phyloP scores from a whole-genome alignment of 2,113 vertebrate genomes.

The Notothenia coriiceps region DNA sequence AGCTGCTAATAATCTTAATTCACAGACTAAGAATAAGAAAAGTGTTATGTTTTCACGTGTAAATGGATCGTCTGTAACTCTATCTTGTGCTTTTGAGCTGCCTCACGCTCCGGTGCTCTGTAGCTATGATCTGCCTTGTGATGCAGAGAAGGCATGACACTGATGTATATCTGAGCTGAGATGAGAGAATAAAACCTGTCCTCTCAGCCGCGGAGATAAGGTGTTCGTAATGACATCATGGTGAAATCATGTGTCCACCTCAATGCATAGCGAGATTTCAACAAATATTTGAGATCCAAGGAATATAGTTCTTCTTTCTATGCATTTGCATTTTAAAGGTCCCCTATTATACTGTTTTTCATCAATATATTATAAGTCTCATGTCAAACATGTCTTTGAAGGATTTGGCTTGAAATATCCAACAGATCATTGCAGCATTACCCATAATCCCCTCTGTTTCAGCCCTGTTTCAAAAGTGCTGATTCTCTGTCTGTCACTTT shows the following conservation, averaged over 20 bases:
- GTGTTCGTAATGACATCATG: constrained; percentile 41
- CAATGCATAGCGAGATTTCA: constrained; percentile 14
- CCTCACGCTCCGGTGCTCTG: not conserved
- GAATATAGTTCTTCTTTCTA: not conserved
- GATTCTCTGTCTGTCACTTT: too few species aligned
- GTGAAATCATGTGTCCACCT: constrained; percentile 13
- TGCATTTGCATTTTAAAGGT: too few species aligned
- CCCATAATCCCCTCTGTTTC: too few species aligned
- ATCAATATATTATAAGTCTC: too few species aligned
- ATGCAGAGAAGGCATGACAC: constrained; percentile 29
- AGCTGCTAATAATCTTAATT: not conserved
- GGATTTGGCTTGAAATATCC: too few species aligned
- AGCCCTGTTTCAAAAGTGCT: too few species aligned
- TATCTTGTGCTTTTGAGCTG: constrained; percentile 12
- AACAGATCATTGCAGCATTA: too few species aligned
- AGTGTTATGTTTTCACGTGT: not conserved
- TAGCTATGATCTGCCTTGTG: constrained; percentile 20
- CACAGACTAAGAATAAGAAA: not conserved
- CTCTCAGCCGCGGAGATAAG: constrained; percentile 48
- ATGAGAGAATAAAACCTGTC: constrained; percentile 31
- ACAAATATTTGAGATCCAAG: not conserved
- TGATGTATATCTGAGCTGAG: constrained; percentile 29
- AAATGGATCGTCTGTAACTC: not conserved
- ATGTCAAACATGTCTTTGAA: too few species aligned
- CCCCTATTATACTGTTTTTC: too few species aligned